A percentile compares a stretch with the other conserved stretches of the same genome.
These are phyloP conservation scores for Emys orbicularis DNA, from an alignment of 2,797 vertebrate genomes.

Conservation along the genomic window DNA sequence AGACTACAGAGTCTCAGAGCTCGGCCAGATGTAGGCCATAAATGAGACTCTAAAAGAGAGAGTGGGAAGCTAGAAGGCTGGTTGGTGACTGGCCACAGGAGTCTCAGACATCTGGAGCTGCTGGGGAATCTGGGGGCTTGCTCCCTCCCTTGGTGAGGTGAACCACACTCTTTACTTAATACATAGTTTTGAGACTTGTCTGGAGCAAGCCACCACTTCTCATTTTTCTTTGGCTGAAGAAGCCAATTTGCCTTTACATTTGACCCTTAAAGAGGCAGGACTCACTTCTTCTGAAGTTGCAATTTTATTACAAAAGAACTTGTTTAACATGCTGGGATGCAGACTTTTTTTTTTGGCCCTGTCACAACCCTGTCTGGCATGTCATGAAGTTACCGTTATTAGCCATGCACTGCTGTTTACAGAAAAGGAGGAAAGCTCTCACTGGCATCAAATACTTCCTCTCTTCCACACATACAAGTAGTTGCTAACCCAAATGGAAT, in stretches of 20 bases:
- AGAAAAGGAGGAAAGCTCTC: background rate
- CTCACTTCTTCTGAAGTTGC: rapidly evolving
- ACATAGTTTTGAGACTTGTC: background rate
- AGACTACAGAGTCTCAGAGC: background rate
- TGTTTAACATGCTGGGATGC: background rate
- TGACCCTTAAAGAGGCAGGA: background rate
- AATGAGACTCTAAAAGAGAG: rapidly evolving
- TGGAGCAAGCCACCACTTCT: background rate
- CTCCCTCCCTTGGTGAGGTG: background rate
- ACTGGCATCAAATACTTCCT: background rate
- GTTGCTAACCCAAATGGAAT: rapidly evolving
- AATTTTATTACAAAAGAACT: background rate
- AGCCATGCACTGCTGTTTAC: background rate
- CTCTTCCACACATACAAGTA: background rate
- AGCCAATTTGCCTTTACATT: background rate
- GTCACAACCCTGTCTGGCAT: background rate
- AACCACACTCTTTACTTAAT: background rate
- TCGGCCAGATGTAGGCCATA: background rate
- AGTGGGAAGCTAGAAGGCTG: background rate
- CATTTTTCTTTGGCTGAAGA: background rate
- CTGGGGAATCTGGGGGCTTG: background rate
- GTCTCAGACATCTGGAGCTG: rapidly evolving
- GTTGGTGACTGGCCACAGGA: background rate
- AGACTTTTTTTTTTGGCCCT: background rate
- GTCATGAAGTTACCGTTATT: background rate